phyloP scores from a whole-genome alignment of 2,888 invertebrate species.

The Clusia tigrina region DNA sequence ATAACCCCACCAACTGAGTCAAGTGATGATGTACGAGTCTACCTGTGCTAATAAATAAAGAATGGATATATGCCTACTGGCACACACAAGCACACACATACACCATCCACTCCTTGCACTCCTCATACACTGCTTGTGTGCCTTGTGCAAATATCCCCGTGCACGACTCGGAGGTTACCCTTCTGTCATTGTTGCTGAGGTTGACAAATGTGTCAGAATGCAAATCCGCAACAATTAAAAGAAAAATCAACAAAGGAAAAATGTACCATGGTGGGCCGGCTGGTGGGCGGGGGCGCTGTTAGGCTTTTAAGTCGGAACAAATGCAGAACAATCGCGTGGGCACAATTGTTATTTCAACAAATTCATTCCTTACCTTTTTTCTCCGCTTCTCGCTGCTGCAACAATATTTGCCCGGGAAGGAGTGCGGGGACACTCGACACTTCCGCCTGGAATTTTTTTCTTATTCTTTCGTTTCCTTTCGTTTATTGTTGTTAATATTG shows the following conservation, averaged over 20 bases:
- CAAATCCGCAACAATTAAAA: conserved; percentile 64
- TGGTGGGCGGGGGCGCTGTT: no score
- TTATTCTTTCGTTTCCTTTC: not conserved
- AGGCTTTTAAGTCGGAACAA: no score
- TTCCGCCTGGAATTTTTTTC: no score
- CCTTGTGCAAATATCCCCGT: conserved; percentile 39
- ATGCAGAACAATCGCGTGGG: not conserved
- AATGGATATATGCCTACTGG: conserved; percentile 26
- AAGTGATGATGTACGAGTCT: no score
- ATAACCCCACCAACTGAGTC: conserved; percentile 1
- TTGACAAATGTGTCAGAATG: conserved; percentile 64
- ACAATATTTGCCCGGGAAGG: not conserved
- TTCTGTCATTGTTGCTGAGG: conserved; percentile 55
- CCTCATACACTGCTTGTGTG: conserved; percentile 10
- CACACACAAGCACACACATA: not conserved
- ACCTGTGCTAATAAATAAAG: conserved; percentile 46
- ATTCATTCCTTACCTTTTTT: not conserved
- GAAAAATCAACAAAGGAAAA: conserved; percentile 59
- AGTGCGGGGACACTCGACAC: not conserved
- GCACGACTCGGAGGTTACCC: conserved; percentile 46
- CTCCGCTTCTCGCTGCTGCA: not conserved
- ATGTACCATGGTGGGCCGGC: not conserved
- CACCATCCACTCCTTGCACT: conserved; percentile 23
- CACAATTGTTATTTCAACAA: not conserved
- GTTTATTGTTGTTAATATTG: conserved; percentile 3